Base-by-base conservation (phyloP, 2,113 vertebrate species). In the Melanotaenia duboulayi region DNA sequence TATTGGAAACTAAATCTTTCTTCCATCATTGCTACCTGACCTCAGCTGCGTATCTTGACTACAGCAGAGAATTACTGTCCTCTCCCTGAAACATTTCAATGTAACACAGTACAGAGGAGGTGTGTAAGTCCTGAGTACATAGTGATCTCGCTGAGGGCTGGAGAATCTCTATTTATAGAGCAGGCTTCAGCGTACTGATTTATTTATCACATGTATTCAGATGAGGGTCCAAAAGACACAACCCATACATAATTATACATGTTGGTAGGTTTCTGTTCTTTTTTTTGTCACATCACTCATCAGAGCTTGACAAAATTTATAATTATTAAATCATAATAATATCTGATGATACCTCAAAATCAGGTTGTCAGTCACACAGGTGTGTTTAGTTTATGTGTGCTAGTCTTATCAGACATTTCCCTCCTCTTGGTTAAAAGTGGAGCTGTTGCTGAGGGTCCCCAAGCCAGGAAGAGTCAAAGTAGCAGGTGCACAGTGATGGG, bases 361-460 rank as follows among this genome's bases (percentile, higher is more conserved):
- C 14, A 7, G 14, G 1, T 64, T 40, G 24, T 55, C 55, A 39
- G 58, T 71, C 39, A 58, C 40, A 28, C 49, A 73, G 66, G 42
- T 74, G 61, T 64, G 56, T 77, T 63, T 32, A 19, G 8, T 64
- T 37, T 23, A 24, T 46, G 17, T 22, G 37, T 35, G 40, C 49
- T 22, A 11, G 60, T 37, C 35, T n/a, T 58, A 75, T 52, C 46
- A 52, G 54, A 60, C 19, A 3, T 50, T 55, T 12, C 40, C 13
- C 49, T 48, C 35, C 37, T 54, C 2, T 4, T 59, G 52, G 81
- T 87, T 91, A 90, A 88, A 81, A 81, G 74, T 17, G 74, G 73
- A 61, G 55, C 79, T 90, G 92, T 92, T 90, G 92, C 90, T 92
- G 87, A 70, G 86, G 79, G 61, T 64, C 0, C 7, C 40, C 35